A percentile compares a stretch with the other conserved stretches of the same genome.
phyloP scores from a whole-genome alignment of 2,113 vertebrate species.

The Leptocoma aspasia region DNA sequence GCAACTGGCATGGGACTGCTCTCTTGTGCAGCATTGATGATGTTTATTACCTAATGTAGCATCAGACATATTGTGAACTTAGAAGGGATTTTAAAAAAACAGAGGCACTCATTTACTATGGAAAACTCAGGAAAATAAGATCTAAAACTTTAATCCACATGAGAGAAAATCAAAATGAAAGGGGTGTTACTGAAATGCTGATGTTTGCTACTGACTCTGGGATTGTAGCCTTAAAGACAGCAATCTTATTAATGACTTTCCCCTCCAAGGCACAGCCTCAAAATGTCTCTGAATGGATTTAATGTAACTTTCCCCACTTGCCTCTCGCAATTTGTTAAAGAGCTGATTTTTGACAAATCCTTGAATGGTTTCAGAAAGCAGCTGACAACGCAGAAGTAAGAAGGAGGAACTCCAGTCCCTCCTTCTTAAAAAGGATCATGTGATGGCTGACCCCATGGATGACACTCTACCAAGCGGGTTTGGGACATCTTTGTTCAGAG shows the following conservation, averaged over 20 bases:
- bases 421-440: not conserved
- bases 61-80: not conserved
- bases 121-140: not conserved
- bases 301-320: not conserved
- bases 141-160: not conserved
- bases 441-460: not conserved
- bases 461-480: not conserved
- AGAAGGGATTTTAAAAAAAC: not conserved
- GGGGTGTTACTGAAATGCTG: not conserved
- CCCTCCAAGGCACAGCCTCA: not conserved
- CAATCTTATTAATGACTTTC: not conserved
- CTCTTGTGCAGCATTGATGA: slow-evolving; percentile 95
- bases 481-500: not conserved
- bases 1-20: slow-evolving; percentile 91
- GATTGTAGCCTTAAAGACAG: not conserved
- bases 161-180: not conserved
- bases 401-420: not conserved
- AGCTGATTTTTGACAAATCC: not conserved
- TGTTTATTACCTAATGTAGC: slow-evolving; percentile 88
- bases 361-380: not conserved
- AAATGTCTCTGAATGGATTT: not conserved
- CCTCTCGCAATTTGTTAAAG: not conserved
- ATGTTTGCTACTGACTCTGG: not conserved
- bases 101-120: not conserved
- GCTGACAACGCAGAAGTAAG: not conserved